Percentiles rank a stretch among this genome's conserved stretches.
Evolutionary conservation across 2,888 invertebrate genomes (phyloP).

Genomic region (Argyresthia goedartella): DNA sequence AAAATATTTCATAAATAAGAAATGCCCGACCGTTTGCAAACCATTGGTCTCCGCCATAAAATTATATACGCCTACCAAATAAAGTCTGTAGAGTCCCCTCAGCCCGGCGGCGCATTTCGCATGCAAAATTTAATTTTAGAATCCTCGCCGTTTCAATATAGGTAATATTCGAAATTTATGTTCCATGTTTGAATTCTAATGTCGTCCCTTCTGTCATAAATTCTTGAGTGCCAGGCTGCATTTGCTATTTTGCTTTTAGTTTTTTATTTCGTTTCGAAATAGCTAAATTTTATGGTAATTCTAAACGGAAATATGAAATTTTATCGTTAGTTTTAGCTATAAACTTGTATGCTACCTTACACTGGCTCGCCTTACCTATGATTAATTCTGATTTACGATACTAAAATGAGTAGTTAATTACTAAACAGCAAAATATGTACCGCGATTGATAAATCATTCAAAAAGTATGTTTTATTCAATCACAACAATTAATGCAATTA

Average conservation of each 20-base stretch:
- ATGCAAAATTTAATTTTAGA: slow-evolving; percentile 69
- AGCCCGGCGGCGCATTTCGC: slow-evolving; percentile 43
- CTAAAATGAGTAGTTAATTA: too few species aligned
- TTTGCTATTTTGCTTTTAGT: slow-evolving; percentile 3
- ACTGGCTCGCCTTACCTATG: too few species aligned
- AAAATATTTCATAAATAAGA: not conserved
- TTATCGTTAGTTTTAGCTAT: too few species aligned
- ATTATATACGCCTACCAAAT: slow-evolving; percentile 71
- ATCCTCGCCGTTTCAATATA: slow-evolving; percentile 63
- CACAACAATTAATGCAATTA: slow-evolving; percentile 61
- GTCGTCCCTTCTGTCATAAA: slow-evolving; percentile 45
- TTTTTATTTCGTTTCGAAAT: not conserved
- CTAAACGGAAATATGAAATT: too few species aligned
- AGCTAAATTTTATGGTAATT: not conserved
- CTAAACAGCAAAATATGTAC: too few species aligned
- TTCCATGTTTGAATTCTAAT: slow-evolving; percentile 53
- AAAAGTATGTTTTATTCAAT: slow-evolving; percentile 23
- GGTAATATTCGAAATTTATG: slow-evolving; percentile 28
- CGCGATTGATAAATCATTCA: too few species aligned
- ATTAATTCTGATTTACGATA: too few species aligned
- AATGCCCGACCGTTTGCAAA: slow-evolving; percentile 52
- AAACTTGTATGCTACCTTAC: too few species aligned
- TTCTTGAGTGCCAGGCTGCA: slow-evolving; percentile 24
- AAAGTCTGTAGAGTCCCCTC: slow-evolving; percentile 36
- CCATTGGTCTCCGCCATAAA: slow-evolving; percentile 67